Evolutionary conservation across 1,140 invertebrate species (phyloP), one percentile per base, ranked within the genome.

Genomic region (Achatina immaculata): DNA sequence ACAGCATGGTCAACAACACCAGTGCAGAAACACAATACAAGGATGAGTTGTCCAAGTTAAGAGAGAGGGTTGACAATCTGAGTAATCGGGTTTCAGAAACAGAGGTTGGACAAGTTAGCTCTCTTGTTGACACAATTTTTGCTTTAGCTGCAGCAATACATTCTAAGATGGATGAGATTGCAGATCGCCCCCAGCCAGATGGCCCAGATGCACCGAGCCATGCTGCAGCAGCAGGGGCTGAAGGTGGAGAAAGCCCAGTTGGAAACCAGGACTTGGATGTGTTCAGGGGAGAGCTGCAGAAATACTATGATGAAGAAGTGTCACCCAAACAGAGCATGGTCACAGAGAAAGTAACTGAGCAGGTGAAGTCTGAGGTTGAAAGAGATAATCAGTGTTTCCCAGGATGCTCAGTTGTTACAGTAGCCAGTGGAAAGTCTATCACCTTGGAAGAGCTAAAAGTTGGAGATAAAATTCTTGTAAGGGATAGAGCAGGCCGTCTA

Each of bases 101-200:
- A 19, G 78, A 80, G 28, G 40, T 24, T 34, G 78, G 48, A 21
- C 78, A 80, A 45, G 14, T 80, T 1, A 34, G 48, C n/a, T 28
- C 0, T 38, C 78, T 80, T 6, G 78, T 80, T 2, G 78, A 80
- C 11, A 80, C 78, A 16, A 24, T 80, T 14, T 80, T 80, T 72
- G 36, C 43, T n/a, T 34, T 80, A 28, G 78, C 78, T 58, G 65
- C 36, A 43, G 42, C 68, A 51, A 72, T 80, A 40, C 78, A 80
- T 45, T 40, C 43, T 34, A 72, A 80, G 68, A 71, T 80, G 66
- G 78, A 80, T 36, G 68, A 80, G 48, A 80, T 80, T 66, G 78
- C 66, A n/a, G 78, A 80, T 48, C 42, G 68, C 2, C 34, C 66
- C 21, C 4, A 31, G 2, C 66, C 78, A 80, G 78, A 80, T 42